Conservation (phyloP, 2,113 vertebrate genomes). For the Agelaius tricolor region DNA sequence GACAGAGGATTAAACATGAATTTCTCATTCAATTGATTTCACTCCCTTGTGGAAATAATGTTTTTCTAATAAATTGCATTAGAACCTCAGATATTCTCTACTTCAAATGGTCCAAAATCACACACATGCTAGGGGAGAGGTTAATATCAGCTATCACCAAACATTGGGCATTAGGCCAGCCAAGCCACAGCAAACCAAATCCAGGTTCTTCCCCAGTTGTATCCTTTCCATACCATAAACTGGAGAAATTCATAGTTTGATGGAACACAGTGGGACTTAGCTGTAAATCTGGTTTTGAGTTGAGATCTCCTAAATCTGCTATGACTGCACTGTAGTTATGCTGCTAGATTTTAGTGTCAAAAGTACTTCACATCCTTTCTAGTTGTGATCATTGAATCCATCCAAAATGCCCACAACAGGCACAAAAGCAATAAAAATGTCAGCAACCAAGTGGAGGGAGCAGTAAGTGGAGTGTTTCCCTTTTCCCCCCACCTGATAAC, state of each 20-base stretch:
- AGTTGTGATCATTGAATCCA: not conserved
- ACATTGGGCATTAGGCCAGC: not conserved
- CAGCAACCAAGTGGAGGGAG: not conserved
- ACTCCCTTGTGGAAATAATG: not conserved
- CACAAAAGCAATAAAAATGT: not conserved
- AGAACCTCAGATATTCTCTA: not conserved
- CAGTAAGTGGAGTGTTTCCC: not conserved
- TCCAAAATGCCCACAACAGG: not conserved
- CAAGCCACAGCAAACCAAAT: not conserved
- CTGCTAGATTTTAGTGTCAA: not conserved
- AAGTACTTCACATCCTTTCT: not conserved
- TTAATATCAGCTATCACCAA: not conserved
- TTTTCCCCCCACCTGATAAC: not conserved
- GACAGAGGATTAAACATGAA: fast-evolving
- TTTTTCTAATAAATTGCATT: not conserved
- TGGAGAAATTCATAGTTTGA: not conserved
- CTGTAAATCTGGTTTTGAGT: not conserved
- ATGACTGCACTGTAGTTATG: not conserved
- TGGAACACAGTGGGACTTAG: not conserved
- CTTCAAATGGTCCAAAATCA: not conserved
- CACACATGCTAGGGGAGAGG: fast-evolving
- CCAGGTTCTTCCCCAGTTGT: not conserved
- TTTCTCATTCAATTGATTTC: not conserved
- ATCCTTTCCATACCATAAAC: not conserved
- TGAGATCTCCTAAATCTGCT: not conserved